A percentile compares a stretch with the other conserved stretches of the same genome.
Conservation (phyloP, 2,113 vertebrate genomes). For the Pteruthius melanotis region DNA sequence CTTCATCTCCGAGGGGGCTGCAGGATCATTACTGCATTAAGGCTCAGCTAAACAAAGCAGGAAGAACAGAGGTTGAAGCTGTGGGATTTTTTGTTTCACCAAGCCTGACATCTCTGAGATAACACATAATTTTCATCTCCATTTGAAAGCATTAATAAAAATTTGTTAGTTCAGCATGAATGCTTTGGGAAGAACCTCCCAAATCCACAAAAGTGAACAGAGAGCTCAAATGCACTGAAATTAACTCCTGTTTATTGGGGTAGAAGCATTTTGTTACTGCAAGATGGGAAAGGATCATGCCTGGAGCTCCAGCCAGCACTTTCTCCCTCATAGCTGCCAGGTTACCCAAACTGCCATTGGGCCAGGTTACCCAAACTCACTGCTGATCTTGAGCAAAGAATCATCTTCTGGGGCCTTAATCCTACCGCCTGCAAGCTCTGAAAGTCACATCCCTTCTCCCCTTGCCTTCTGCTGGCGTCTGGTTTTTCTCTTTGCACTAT, state of each 20-base stretch:
- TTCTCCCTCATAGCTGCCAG: background rate
- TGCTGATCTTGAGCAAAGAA: background rate
- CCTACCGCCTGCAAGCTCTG: background rate
- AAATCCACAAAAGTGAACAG: background rate
- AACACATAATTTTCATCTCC: constrained; percentile 1
- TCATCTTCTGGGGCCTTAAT: background rate
- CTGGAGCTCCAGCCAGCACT: background rate
- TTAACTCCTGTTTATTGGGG: background rate
- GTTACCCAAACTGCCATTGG: accelerated
- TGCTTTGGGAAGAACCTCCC: background rate
- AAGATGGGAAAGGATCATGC: background rate
- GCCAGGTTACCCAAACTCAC: background rate
- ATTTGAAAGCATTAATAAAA: constrained; percentile 8
- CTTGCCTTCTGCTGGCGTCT: background rate
- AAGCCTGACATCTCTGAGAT: background rate
- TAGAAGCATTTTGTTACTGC: background rate
- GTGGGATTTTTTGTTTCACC: background rate
- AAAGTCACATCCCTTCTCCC: background rate
- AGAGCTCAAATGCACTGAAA: background rate
- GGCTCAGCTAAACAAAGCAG: background rate
- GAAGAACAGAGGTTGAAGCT: background rate
- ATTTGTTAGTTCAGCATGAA: constrained; percentile 6
- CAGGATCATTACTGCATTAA: background rate
- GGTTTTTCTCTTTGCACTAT: background rate
- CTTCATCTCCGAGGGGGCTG: background rate